phyloP scores from a whole-genome alignment of 1,140 invertebrate genomes.

The Holcopasites calliopsidis region DNA sequence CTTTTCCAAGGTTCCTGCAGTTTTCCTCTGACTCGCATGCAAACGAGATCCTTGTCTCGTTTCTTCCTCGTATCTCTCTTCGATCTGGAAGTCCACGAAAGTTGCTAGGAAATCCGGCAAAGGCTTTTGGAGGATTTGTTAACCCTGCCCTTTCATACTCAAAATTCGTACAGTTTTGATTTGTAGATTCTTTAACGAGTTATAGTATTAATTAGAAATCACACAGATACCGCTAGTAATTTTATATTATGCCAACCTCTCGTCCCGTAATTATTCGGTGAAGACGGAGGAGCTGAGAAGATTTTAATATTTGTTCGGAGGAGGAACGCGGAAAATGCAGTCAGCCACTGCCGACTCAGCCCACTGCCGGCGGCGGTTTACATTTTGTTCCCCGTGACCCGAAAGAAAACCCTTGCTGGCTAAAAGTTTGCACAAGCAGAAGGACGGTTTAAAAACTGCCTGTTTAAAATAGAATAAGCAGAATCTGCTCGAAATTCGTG shows the following conservation, averaged over 20 bases:
- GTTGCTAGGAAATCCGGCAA: background rate
- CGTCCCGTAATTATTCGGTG: background rate
- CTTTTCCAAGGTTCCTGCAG: background rate
- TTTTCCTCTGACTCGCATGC: background rate
- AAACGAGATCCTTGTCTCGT: background rate
- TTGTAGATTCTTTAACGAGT: too few relatives aligned
- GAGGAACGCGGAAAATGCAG: background rate
- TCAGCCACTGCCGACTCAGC: background rate
- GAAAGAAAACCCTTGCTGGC: background rate
- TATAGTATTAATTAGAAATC: too few relatives aligned
- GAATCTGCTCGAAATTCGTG: background rate
- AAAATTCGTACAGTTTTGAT: too few relatives aligned
- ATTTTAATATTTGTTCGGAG: background rate
- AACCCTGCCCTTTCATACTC: too few relatives aligned
- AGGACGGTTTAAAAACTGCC: background rate
- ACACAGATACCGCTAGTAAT: too few relatives aligned
- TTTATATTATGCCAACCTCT: background rate
- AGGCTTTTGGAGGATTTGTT: too few relatives aligned
- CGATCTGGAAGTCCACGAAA: background rate
- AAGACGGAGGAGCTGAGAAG: background rate
- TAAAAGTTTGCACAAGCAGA: too few relatives aligned
- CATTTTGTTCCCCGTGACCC: background rate
- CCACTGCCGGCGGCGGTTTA: background rate
- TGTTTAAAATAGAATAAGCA: background rate
- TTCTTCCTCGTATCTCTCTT: background rate